Percentiles rank a stretch among this genome's conserved stretches.
These are phyloP conservation scores for Varanus komodoensis DNA, from an alignment of 2,113 vertebrate genomes.

Conservation along the genomic window DNA sequence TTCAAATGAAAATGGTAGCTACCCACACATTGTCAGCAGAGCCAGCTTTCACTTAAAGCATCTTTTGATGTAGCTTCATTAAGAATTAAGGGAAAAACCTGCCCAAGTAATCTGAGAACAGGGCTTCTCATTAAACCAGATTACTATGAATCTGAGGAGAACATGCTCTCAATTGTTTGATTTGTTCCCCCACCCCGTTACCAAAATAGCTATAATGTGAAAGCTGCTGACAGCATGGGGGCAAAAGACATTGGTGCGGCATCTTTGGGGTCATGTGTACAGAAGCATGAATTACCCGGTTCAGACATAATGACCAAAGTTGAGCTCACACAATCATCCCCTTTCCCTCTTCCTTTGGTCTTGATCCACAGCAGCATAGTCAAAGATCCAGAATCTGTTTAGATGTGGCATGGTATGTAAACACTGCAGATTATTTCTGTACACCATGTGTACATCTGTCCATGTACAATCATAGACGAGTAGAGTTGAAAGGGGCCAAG, in stretches of 20 bases:
- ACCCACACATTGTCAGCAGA: conserved; percentile 6
- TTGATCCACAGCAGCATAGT: not conserved
- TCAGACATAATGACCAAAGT: not conserved
- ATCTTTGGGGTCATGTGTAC: not conserved
- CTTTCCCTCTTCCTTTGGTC: too few species aligned
- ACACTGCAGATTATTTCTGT: too few species aligned
- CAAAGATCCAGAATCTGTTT: too few species aligned
- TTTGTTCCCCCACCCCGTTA: not conserved
- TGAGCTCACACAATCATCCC: too few species aligned
- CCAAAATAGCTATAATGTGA: conserved; percentile 2
- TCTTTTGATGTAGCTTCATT: conserved; percentile 47
- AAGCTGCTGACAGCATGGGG: conserved; percentile 33
- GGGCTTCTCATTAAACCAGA: conserved; percentile 53
- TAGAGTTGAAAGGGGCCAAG: too few species aligned
- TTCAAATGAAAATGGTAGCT: conserved; percentile 1
- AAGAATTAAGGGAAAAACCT: conserved; percentile 34
- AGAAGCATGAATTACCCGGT: not conserved
- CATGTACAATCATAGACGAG: too few species aligned
- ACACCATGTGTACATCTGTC: too few species aligned
- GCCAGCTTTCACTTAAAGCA: conserved; percentile 23
- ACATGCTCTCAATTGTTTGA: conserved; percentile 24
- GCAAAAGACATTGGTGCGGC: not conserved
- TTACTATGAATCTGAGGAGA: not conserved
- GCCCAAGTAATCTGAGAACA: conserved; percentile 42
- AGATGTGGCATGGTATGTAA: too few species aligned